Evolutionary conservation across 2,797 vertebrate genomes (phyloP), one percentile per base, ranked within the genome.

Genomic region (Numenius phaeopus): DNA sequence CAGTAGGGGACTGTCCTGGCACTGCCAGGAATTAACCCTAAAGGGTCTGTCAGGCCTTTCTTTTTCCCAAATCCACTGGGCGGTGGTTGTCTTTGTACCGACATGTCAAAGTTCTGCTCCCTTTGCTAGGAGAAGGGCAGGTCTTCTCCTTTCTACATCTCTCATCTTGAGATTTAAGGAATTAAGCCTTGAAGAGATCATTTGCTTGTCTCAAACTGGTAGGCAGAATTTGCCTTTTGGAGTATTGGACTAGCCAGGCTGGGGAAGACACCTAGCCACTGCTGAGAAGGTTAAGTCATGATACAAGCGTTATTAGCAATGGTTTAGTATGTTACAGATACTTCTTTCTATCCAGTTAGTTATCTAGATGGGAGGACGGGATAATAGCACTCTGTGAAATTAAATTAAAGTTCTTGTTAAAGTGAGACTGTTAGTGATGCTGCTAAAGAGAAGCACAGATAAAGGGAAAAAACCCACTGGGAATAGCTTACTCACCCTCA

Each of bases 401-500:
- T 34, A 69, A 50, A 47, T 23, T 47, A 7, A 58, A 62, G 20
- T 8, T 37, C 42, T 55, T 37, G 13, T 23, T 67, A n/a, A 70
- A 69, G 11, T 1, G 16, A 84, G 27, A 11, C 5, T 44, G 57
- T 17, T 14, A 26, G 32, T 8, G 64, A 7, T 30, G 54, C 6
- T 71, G 23, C 40, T 62, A 9, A 66, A 52, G 44, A 44, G 58
- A 44, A 47, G 57, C 8, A 54, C 23, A 54, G 34, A 23, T 3
- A 24, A 82, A 79, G 18, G 18, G 24, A 2, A 29, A 77, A 70
- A 26, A 7, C 15, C 10, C 2, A 0, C 6, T 11, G 47, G 75
- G 54, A 83, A 20, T 5, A 34, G 11, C 76, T 91, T 46, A 75
- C 98, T 97, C 20, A 98, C 98, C 97, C 91, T 98, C 95, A 10